Evolutionary conservation across 1,140 invertebrate species (phyloP).

Genomic region (Rhagoletis zephyria): DNA sequence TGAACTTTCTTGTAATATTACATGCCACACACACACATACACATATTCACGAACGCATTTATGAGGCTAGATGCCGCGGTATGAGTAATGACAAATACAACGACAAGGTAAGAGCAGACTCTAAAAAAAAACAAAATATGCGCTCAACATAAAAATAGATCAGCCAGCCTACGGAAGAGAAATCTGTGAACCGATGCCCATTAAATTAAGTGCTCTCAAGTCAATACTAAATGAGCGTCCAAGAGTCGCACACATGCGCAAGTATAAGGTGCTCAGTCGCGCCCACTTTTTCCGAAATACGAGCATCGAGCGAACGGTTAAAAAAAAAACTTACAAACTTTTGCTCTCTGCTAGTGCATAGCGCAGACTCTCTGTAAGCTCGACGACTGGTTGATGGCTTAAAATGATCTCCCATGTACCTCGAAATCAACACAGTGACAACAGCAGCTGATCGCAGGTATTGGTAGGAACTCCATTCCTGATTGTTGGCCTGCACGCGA

Average conservation of each 20-base stretch:
- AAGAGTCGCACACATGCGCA: neutral
- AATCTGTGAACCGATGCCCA: neutral
- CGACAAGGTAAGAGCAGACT: neutral
- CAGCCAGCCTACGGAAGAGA: slow-evolving; percentile 11
- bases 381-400: neutral
- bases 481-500: too few species aligned
- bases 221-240: neutral
- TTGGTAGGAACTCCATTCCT: too few species aligned
- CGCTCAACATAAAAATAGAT: slow-evolving; percentile 38
- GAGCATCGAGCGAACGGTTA: neutral
- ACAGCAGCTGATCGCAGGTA: slow-evolving; percentile 7
- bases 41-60: neutral
- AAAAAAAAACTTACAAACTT: neutral
- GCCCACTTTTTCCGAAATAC: neutral
- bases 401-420: neutral
- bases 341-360: neutral
- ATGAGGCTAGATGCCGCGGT: neutral
- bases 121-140: neutral
- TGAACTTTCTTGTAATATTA: slow-evolving; percentile 53
- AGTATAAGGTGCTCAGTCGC: slow-evolving; percentile 1
- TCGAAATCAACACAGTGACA: too few species aligned
- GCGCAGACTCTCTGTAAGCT: neutral
- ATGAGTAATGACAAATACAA: slow-evolving; percentile 43
- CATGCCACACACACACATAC: slow-evolving; percentile 35
- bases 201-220: slow-evolving; percentile 14